Evolutionary conservation across 2,888 invertebrate species (phyloP), one percentile per base, ranked within the genome.

Genomic region (Chaitophorus viminalis): DNA sequence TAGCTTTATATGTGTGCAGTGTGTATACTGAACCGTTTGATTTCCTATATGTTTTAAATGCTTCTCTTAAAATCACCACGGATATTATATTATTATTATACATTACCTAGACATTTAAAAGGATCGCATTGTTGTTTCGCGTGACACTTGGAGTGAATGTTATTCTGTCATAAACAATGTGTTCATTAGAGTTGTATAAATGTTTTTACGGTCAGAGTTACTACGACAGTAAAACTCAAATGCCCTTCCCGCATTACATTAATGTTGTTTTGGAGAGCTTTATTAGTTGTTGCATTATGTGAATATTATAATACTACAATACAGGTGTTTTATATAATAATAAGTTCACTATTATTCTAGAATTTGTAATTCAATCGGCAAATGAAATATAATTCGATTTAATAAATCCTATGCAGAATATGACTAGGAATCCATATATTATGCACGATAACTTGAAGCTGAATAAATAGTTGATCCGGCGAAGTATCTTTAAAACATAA

Each of bases 291-390:
- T 25, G 54, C 54, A 78, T 54, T 33, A 54, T 54, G 54, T 11
- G 29, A 52, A 3, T 3, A 39, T 52, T 25, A 54, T 54, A 33
- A 14, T 33, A 14, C 54, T 33, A 78, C 33, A 78, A 78, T 78
- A 78, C 54, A 31, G 52, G 54, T 54, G 77, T 54, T 78, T 54
- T 54, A 54, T 33, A 78, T 78, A 33, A 33, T 77, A 31, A 52
- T 78, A 33, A 78, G 54, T 31, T 2, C 33, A 54, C 25, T 54
- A 33, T 52, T 54, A 54, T 54, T 54, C 52, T n/a, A n/a, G 31
- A 25, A 11, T 11, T 9, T 33, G 25, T 54, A 31, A 33, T 25
- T 33, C 52, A 78, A 54, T 33, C 4, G 54, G 52, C 18, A 54
- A 25, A 25, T 18, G 29, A 78, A 33, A 39, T 68, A 68, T 68